Conservation (phyloP, 2,888 invertebrate species). For the Scrobipalpa atriplicella region DNA sequence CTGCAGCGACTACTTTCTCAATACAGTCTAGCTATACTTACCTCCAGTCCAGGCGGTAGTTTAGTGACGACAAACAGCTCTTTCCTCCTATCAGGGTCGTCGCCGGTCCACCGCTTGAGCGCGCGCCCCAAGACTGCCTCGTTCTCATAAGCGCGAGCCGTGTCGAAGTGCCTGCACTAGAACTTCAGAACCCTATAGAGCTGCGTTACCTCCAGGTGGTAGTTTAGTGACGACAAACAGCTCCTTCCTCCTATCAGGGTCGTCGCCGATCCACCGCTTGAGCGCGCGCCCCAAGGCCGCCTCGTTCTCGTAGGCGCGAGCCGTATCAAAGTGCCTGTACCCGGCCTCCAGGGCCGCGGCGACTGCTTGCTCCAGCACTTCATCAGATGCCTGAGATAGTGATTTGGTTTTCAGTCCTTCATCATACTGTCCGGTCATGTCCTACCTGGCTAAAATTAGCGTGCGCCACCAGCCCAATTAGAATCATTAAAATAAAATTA, state of each 20-base stretch:
- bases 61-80: constrained; percentile 94
- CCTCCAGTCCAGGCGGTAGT: constrained; percentile 84
- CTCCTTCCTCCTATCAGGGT: constrained; percentile 88
- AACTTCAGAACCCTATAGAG: constrained; percentile 73
- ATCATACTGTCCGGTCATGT: no score
- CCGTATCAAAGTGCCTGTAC: constrained; percentile 93
- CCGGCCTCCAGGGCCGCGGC: constrained; percentile 88
- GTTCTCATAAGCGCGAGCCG: constrained; percentile 90
- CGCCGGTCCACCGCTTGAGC: constrained; percentile 86
- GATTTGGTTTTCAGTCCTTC: background rate
- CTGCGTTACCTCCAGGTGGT: constrained; percentile 82
- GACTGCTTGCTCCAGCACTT: constrained; percentile 86
- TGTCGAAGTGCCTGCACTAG: constrained; percentile 93
- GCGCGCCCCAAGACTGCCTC: constrained; percentile 89
- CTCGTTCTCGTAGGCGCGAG: constrained; percentile 90
- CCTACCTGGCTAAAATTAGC: no score
- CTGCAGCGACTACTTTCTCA: no score
- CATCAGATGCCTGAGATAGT: constrained; percentile 82
- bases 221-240: constrained; percentile 94
- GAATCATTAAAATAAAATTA: no score
- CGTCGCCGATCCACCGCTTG: constrained; percentile 86
- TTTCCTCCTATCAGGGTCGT: constrained; percentile 86
- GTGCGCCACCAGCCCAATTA: no score
- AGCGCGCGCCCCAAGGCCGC: constrained; percentile 88
- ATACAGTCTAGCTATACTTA: no score